Evolutionary conservation across 2,797 vertebrate species (phyloP), one percentile per base, ranked within the genome.

Genomic region (Saxicola maurus): DNA sequence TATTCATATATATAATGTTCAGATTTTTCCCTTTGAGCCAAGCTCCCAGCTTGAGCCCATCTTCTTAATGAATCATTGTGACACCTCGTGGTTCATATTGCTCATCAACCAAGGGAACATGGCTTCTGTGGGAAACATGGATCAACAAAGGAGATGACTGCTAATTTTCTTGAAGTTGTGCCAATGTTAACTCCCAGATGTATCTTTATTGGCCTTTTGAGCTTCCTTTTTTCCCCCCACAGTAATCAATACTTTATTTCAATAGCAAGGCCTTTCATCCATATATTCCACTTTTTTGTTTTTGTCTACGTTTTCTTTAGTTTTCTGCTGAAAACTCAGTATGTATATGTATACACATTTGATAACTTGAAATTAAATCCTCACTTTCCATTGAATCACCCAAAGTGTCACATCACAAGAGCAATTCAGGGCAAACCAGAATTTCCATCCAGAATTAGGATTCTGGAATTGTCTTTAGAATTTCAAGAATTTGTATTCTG

Each of bases 1-100:
- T 35, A 1, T 53, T 75, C 27, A 6, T 9, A 6, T 59, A 10
- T 0, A 0, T 37, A 15, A 37, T 10, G 7, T 9, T 65, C 28
- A 27, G 40, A 73, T 66, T 75, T 61, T 69, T 73, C n/a, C 28
- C n/a, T 37, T 20, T 21, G 45, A 72, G 57, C 12, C 66, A 46
- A 43, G 21, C 13, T 73, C 15, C 21, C 14, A 30, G 49, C 18
- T 55, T 68, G 65, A 27, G 31, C 49, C 30, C 49, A 25, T 45
- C 14, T n/a, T 6, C 28, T 28, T 48, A 35, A 28, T 49, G 38
- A 68, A 7, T 68, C 30, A 4, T 11, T 31, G 31, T 64, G 76
- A 42, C 37, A 59, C 31, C 18, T 42, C 27, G 49, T 51, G 37
- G 40, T 25, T 33, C 27, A 28, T 7, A 28, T 27, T 57, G 21